A percentile compares a stretch with the other conserved stretches of the same genome.
Conservation (phyloP, 2,888 invertebrate species). For the Pseudoips prasinana region DNA sequence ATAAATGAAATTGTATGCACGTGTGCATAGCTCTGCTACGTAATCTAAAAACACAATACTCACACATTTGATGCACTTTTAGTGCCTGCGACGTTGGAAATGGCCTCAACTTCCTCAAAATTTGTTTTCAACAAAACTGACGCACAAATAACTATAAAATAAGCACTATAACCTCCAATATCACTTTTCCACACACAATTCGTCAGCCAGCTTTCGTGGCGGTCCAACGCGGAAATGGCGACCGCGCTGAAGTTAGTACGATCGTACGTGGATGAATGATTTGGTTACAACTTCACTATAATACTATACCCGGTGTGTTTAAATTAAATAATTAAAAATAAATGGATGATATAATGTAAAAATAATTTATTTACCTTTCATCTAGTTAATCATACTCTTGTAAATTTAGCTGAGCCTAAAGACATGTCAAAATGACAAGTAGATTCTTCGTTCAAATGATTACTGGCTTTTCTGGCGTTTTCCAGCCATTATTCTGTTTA, state of each 20-base stretch:
- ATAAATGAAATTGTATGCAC: slow-evolving; percentile 56
- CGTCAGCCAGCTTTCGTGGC: slow-evolving; percentile 72
- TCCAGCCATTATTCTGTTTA: no score
- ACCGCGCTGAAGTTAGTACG: slow-evolving; percentile 32
- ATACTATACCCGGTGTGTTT: slow-evolving; percentile 47
- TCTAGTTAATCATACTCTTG: slow-evolving; percentile 75
- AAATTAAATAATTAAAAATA: slow-evolving; percentile 26
- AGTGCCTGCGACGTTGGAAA: slow-evolving; percentile 41
- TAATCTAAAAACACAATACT: slow-evolving; percentile 50
- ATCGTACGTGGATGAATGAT: neutral
- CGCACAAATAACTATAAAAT: slow-evolving; percentile 57
- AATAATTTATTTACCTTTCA: slow-evolving; percentile 55
- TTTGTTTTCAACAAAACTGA: slow-evolving; percentile 41
- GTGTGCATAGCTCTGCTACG: slow-evolving; percentile 54
- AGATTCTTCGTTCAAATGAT: slow-evolving; percentile 42
- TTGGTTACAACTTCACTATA: slow-evolving; percentile 56
- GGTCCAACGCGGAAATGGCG: slow-evolving; percentile 68
- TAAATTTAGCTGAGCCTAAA: slow-evolving; percentile 76
- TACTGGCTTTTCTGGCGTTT: slow-evolving; percentile 17
- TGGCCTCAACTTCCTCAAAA: slow-evolving; percentile 36
- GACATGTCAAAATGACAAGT: slow-evolving; percentile 57
- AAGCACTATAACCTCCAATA: slow-evolving; percentile 73
- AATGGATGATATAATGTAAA: slow-evolving; percentile 31
- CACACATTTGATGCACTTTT: slow-evolving; percentile 52
- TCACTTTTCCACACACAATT: slow-evolving; percentile 59